phyloP scores from a whole-genome alignment of 2,113 vertebrate species.

The Chloropsis cyanopogon region DNA sequence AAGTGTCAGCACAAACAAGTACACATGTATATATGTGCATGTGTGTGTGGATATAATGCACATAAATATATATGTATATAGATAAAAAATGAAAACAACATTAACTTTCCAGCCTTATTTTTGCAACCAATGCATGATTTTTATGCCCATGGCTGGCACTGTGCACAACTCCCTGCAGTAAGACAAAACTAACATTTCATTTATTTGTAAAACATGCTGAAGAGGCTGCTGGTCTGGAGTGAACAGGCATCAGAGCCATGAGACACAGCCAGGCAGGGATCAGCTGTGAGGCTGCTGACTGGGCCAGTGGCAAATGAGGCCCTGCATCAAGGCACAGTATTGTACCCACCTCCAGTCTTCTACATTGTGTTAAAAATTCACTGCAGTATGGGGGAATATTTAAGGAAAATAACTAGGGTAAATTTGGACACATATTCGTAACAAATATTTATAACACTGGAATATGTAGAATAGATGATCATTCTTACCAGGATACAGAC shows the following conservation, averaged over 20 bases:
- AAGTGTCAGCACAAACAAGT: background rate
- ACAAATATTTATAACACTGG: background rate
- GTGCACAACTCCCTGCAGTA: background rate
- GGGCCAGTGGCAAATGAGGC: accelerated
- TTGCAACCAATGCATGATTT: background rate
- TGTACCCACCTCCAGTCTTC: background rate
- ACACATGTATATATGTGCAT: background rate
- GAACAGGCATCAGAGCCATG: accelerated
- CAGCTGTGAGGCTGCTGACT: background rate
- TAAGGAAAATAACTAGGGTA: background rate
- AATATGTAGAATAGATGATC: background rate
- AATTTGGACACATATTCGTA: background rate
- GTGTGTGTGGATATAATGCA: accelerated
- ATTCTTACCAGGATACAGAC: background rate
- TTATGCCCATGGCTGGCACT: background rate
- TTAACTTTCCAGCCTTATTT: background rate
- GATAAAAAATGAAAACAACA: background rate
- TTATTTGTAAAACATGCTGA: background rate
- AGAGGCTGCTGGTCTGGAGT: background rate
- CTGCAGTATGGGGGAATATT: background rate
- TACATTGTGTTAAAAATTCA: background rate
- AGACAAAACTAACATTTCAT: background rate
- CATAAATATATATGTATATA: background rate
- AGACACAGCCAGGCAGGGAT: background rate
- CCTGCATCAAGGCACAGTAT: too few relatives aligned